Conservation (phyloP, 2,888 invertebrate genomes). For the Dynastes tityus region DNA sequence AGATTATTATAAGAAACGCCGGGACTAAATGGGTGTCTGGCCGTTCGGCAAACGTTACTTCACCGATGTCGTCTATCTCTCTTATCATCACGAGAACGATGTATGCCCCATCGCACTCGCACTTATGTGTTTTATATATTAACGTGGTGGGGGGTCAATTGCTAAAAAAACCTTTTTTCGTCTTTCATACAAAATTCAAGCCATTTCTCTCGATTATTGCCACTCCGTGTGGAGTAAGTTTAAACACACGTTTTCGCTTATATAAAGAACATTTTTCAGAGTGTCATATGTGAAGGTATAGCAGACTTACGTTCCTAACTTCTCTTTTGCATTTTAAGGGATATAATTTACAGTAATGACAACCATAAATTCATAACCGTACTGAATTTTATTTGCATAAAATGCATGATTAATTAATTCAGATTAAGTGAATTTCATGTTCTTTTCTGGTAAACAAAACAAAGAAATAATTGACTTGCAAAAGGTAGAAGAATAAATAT, state of each 20-base stretch:
- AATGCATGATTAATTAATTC: too few relatives aligned
- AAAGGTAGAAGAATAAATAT: too few relatives aligned
- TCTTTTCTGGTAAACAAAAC: too few relatives aligned
- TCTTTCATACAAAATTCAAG: slow-evolving; percentile 70
- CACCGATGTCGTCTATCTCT: slow-evolving; percentile 53
- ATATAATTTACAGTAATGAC: neutral
- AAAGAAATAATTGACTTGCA: too few relatives aligned
- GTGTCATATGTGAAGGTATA: slow-evolving; percentile 5
- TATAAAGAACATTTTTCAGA: slow-evolving; percentile 39
- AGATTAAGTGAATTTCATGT: too few relatives aligned
- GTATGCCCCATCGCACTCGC: slow-evolving; percentile 40
- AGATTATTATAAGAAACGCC: slow-evolving; percentile 70
- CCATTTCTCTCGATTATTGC: slow-evolving; percentile 70
- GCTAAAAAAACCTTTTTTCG: slow-evolving; percentile 69
- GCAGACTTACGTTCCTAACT: neutral
- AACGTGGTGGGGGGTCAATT: slow-evolving; percentile 68
- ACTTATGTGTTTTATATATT: slow-evolving; percentile 66
- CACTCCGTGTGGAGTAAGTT: slow-evolving; percentile 65
- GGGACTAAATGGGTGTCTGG: slow-evolving; percentile 68
- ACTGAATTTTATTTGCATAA: too few relatives aligned
- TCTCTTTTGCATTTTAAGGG: neutral
- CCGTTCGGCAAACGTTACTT: slow-evolving; percentile 68
- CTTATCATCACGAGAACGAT: slow-evolving; percentile 10
- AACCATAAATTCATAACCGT: neutral
- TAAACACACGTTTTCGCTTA: slow-evolving; percentile 61